Conservation (phyloP, 2,888 invertebrate species). For the Mimumesa dahlbomi region DNA sequence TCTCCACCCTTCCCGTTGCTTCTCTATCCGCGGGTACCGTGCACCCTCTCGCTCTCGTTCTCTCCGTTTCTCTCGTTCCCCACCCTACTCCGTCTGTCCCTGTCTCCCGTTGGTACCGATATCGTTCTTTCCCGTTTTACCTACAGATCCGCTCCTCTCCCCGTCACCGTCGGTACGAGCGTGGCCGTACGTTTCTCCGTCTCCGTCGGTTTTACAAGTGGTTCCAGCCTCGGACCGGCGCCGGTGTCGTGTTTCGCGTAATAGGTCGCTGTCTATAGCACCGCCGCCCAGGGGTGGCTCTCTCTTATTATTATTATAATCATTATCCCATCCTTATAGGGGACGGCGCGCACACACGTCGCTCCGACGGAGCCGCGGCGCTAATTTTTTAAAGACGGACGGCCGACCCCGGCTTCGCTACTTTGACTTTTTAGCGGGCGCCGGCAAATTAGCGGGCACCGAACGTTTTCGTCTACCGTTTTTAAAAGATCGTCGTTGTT, state of each 20-base stretch:
- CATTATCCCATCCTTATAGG: slow-evolving; percentile 52
- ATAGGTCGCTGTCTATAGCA: slow-evolving; percentile 72
- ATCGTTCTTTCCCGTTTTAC: background rate
- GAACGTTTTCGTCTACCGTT: too few relatives aligned
- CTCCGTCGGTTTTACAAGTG: slow-evolving; percentile 66
- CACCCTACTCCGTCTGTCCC: background rate
- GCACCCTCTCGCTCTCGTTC: slow-evolving; percentile 7
- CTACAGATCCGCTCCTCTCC: background rate
- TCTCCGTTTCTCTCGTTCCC: slow-evolving; percentile 1
- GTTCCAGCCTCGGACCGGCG: slow-evolving; percentile 70
- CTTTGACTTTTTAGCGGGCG: background rate
- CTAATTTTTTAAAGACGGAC: slow-evolving; percentile 30
- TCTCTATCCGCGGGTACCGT: background rate
- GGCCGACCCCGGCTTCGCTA: background rate
- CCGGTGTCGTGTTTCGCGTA: slow-evolving; percentile 76
- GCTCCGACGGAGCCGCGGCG: slow-evolving; percentile 1
- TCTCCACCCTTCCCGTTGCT: background rate
- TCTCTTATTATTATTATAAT: slow-evolving; percentile 61
- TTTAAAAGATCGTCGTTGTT: too few relatives aligned
- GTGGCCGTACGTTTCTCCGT: slow-evolving; percentile 22
- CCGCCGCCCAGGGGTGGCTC: slow-evolving; percentile 56
- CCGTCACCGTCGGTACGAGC: background rate
- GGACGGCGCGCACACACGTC: background rate
- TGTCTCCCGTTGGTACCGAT: too few relatives aligned
- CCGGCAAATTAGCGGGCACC: too few relatives aligned